These are phyloP conservation scores for Zaprionus lineosus DNA, from an alignment of 2,888 invertebrate species.

Conservation along the genomic window DNA sequence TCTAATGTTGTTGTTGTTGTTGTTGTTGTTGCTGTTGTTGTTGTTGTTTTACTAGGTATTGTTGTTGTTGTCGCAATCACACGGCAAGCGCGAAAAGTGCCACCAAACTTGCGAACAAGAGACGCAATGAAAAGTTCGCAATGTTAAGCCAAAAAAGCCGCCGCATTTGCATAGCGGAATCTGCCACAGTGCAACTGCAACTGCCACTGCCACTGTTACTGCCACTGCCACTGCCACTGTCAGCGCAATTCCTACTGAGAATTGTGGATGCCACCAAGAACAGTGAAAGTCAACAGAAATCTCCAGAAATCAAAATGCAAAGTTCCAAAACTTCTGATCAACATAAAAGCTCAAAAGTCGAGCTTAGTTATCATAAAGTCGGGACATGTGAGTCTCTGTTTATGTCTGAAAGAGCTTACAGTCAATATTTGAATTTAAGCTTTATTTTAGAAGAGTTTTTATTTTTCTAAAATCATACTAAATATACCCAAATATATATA, in stretches of 20 bases:
- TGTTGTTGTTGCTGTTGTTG: conserved; percentile 2
- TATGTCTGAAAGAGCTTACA: no score
- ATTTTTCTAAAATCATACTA: no score
- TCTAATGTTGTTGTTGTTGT: conserved; percentile 14
- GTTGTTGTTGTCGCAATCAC: conserved; percentile 18
- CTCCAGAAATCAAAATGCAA: conserved; percentile 31
- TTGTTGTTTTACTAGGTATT: conserved; percentile 21
- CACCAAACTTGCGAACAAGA: conserved; percentile 39
- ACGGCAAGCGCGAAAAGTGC: conserved; percentile 38
- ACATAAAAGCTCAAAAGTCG: background rate
- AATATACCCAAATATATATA: no score
- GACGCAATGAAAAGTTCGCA: conserved; percentile 44
- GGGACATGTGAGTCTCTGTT: no score
- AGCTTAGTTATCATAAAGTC: no score
- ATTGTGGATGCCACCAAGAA: conserved; percentile 9
- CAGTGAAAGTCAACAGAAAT: conserved; percentile 35
- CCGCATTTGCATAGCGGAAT: conserved; percentile 63
- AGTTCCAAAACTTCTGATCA: conserved; percentile 15
- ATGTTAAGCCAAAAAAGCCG: conserved; percentile 50
- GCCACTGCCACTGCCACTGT: conserved; percentile 15
- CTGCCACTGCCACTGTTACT: conserved; percentile 20
- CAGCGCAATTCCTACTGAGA: conserved; percentile 11
- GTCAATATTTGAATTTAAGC: no score
- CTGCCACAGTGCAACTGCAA: conserved; percentile 33
- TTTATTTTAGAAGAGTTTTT: no score